These are phyloP conservation scores for Sander vitreus DNA, from an alignment of 2,113 vertebrate species.

Conservation along the genomic window DNA sequence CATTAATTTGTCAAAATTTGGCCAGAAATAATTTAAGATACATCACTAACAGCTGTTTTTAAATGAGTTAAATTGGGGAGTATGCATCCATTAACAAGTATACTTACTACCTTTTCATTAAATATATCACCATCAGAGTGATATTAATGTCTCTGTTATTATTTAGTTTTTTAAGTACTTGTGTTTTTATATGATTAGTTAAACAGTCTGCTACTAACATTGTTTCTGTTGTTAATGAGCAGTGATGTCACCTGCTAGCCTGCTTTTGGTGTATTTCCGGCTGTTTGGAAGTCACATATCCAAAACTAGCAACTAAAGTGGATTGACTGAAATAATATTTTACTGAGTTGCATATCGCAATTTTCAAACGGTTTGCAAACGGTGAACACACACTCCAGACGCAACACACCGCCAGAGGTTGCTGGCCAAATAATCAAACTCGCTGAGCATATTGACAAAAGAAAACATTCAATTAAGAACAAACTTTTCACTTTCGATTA, in stretches of 20 bases:
- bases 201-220: neutral
- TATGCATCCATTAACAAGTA: neutral
- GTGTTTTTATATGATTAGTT: neutral
- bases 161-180: neutral
- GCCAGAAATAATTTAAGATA: neutral
- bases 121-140: neutral
- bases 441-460: constrained; percentile 24
- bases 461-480: constrained; percentile 32
- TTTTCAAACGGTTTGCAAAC: constrained; percentile 34
- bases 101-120: neutral
- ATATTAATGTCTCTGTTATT: neutral
- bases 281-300: constrained; percentile 43
- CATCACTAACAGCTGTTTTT: neutral
- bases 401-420: constrained; percentile 5
- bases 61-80: neutral
- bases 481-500: constrained; percentile 62
- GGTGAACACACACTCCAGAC: constrained; percentile 28
- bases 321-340: constrained; percentile 63
- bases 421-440: constrained; percentile 46
- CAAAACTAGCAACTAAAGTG: constrained; percentile 60
- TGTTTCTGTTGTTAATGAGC: constrained; percentile 7
- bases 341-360: constrained; percentile 33
- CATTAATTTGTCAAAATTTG: neutral
- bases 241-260: constrained; percentile 21
- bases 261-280: constrained; percentile 25